A percentile compares a stretch with the other conserved stretches of the same genome.
Conservation (phyloP, 2,113 vertebrate genomes). For the Gymnobelideus leadbeateri region DNA sequence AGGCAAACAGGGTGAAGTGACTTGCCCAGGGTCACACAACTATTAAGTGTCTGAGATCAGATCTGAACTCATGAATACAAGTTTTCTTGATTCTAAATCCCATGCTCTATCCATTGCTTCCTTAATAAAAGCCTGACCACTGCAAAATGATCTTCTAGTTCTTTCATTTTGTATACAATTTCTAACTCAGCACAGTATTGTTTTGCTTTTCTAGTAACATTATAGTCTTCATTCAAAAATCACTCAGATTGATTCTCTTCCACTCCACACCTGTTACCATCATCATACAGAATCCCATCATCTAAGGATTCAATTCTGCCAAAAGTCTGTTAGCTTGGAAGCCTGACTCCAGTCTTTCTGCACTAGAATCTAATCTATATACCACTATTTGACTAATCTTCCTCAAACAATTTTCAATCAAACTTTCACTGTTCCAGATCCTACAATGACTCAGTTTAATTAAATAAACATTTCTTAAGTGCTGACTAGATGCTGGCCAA, state of each 20-base stretch:
- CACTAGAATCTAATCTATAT: neutral
- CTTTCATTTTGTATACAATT: neutral
- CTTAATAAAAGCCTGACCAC: neutral
- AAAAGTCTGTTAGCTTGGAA: neutral
- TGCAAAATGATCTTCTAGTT: neutral
- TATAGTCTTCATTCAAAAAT: neutral
- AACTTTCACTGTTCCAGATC: neutral
- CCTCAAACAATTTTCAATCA: neutral
- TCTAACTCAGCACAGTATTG: neutral
- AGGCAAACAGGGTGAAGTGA: neutral
- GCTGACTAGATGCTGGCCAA: neutral
- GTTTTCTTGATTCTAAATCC: too few relatives aligned
- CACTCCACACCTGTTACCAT: neutral
- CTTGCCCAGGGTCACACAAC: neutral
- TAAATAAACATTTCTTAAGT: neutral
- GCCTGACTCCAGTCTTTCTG: neutral
- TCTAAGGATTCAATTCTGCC: neutral
- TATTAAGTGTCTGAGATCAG: neutral
- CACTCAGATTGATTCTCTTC: neutral
- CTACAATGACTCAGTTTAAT: neutral
- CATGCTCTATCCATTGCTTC: neutral
- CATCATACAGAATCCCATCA: neutral
- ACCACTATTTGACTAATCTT: neutral
- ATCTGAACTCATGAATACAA: too few relatives aligned
- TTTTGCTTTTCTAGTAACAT: neutral